Base-by-base conservation (phyloP, 1,140 invertebrate genomes). In the Heliconius hewitsoni region DNA sequence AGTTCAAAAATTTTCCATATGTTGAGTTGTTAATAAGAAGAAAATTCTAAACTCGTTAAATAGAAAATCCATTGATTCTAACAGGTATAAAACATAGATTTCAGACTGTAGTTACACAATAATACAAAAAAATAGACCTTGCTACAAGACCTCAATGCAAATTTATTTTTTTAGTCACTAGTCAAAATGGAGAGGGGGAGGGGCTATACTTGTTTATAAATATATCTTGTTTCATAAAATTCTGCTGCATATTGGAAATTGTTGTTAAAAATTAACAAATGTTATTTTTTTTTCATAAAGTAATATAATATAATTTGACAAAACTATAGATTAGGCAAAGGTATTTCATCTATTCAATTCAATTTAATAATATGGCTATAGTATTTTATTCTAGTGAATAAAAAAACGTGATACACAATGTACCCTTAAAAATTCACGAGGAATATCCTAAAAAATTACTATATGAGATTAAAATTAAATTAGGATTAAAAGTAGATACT, bases 401-500 rank as follows among this genome's bases (percentile, higher is more conserved):
- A 87, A 91, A 46, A 89, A 88, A 85, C 85, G 82, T 87, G 80
- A 83, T 81, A 83, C 60, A 82, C 39, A 84, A 30, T 23, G 50
- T 84, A 88, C 84, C 82, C 84, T 89, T 86, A 78, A 78, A 52
- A 88, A 86, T 83, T 84, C 84, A 89, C 83, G 86, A 86, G 85
- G 81, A 76, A 82, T 82, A 82, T 72, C 78, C 84, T 88, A 88
- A 83, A 52, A 46, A 57, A 83, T 81, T 82, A 83, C 83, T 83
- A 86, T 80, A 72, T 87, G 84, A 89, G 85, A 87, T 87, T 89
- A 84, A 79, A 81, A 77, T 52, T 52, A 52, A 52, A 52, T 52
- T 52, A 52, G 50, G 16, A 52, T 52, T 52, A 52, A 52, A 52
- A 52, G 50, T 88, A 79, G 23, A 18, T 71, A 73, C 95, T 96